Conservation (phyloP, 1,140 invertebrate species). For the Drosophila pruinosa region DNA sequence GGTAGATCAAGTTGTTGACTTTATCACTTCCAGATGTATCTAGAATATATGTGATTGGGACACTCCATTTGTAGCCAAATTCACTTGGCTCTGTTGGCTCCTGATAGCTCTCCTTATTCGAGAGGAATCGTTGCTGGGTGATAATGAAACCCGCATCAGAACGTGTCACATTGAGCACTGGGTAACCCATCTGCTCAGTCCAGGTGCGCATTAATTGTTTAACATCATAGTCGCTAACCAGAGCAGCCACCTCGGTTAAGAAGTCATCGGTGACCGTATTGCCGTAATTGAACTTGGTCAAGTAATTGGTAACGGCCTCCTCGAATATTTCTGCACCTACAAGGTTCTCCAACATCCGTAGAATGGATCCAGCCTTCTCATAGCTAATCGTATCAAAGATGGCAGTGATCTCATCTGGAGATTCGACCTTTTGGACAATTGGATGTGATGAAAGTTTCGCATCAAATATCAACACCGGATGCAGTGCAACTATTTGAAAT, state of each 20-base stretch:
- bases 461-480: conserved; percentile 90
- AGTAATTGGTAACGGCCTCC: conserved; percentile 88
- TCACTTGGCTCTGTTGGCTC: conserved; percentile 83
- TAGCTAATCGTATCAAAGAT: conserved; percentile 97
- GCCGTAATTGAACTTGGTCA: conserved; percentile 87
- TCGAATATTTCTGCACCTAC: conserved; percentile 91
- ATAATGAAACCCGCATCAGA: conserved; percentile 84
- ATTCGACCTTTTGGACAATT: conserved; percentile 91
- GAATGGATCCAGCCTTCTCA: conserved; percentile 94
- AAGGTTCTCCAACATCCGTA: conserved; percentile 95
- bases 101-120: conserved; percentile 85
- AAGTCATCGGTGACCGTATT: conserved; percentile 93
- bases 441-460: conserved; percentile 93
- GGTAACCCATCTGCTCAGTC: conserved; percentile 96
- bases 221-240: conserved; percentile 83
- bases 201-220: conserved; percentile 94
- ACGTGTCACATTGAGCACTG: conserved; percentile 87
- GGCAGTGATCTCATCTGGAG: conserved; percentile 94
- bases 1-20: conserved; percentile 67
- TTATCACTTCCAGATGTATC: conserved; percentile 82
- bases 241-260: conserved; percentile 86
- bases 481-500: conserved; percentile 89
- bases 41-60: conserved; percentile 89
- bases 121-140: conserved; percentile 89
- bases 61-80: conserved; percentile 90